Base-by-base conservation (phyloP, 2,113 vertebrate species). In the Scatophagus argus region DNA sequence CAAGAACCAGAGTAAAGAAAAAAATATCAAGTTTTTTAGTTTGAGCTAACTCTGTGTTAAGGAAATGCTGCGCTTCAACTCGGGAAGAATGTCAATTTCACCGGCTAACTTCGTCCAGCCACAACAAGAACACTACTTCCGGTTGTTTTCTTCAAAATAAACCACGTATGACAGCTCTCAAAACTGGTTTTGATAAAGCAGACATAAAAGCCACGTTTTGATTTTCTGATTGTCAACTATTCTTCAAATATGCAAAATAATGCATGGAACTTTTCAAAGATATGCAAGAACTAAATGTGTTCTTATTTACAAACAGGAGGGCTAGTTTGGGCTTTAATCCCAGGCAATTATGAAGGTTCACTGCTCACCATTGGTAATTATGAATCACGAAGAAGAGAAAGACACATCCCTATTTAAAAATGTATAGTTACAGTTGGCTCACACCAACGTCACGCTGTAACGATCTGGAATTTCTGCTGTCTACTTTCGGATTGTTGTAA, bases 131-230 rank as follows among this genome's bases (percentile, higher is more conserved):
- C 0, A 0, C 0, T 0, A 63, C 49, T 75, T 91, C 87, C 89
- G 79, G 32, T 3, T 19, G 1, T 21, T 2, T 6, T 17, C 6
- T 86, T 60, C 79, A 91, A 83, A 91, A 36, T 85, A 86, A 84
- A 59, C 1, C 51, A 17, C 36, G 4, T 4, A 32, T 9, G 2
- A 34, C 1, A 10, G 10, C 17, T 17, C 16, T 9, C 13, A 41
- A 39, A 13, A 23, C 19, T n/a, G n/a, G 3, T 16, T 7, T 16
- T 6, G 0, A 8, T 11, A 34, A 0, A 5, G 49, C 3, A 10
- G 25, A n/a, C 47, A 41, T 8, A 8, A 25, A 3, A 13, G 3
- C 3, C 17, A 25, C 34, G 8, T 5, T 71, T 59, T 3, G 1
- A 34, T 58, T 6, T 9, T 11, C 5, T 25, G 31, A 11, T 3